Conservation (phyloP, 2,888 invertebrate species). For the Tolmerus cingulatus region DNA sequence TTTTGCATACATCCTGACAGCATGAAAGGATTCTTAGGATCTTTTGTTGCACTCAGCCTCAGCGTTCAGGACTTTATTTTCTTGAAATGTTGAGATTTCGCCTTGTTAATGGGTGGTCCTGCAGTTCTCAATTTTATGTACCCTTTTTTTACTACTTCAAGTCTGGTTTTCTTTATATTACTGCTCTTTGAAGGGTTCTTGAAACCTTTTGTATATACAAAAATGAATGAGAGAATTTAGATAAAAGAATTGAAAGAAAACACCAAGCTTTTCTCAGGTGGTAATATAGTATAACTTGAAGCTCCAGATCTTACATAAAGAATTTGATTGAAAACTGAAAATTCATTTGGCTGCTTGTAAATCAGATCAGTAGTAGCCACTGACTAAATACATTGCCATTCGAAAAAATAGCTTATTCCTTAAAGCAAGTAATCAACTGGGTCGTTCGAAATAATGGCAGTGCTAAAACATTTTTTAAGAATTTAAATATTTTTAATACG, state of each 20-base stretch:
- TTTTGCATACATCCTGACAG: constrained; percentile 24
- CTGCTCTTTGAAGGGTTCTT: background rate
- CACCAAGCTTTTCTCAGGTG: background rate
- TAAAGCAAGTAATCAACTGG: no score
- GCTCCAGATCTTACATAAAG: background rate
- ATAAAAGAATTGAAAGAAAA: background rate
- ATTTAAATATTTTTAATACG: no score
- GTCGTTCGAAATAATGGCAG: no score
- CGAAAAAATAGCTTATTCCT: no score
- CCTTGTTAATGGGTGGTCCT: constrained; percentile 19
- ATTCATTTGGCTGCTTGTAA: background rate
- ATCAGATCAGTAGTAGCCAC: no score
- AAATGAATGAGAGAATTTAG: background rate
- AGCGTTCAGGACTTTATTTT: background rate
- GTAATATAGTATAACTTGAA: background rate
- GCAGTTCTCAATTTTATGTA: background rate
- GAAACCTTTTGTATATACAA: background rate
- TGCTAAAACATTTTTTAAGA: no score
- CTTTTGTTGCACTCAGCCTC: background rate
- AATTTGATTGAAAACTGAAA: background rate
- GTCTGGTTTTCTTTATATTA: background rate
- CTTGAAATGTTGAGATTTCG: background rate
- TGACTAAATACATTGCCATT: no score
- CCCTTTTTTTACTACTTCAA: background rate
- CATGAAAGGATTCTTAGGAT: background rate